Conservation (phyloP, 2,113 vertebrate species). For the Piprites chloris region DNA sequence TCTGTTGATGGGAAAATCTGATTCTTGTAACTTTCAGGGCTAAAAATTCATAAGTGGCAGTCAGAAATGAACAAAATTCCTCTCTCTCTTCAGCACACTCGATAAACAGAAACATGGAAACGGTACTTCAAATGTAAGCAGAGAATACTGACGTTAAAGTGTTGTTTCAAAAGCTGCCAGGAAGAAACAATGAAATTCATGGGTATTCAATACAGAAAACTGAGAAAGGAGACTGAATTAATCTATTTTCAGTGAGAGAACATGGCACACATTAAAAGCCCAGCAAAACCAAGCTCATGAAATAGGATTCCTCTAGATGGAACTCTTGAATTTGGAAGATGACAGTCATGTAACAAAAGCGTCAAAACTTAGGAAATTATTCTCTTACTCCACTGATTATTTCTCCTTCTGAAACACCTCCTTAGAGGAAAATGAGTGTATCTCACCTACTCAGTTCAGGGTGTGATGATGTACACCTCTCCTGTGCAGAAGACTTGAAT, state of each 20-base stretch:
- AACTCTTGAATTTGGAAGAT: conserved; percentile 53
- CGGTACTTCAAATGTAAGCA: background rate
- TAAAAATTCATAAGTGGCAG: background rate
- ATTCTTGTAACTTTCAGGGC: background rate
- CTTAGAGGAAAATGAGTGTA: background rate
- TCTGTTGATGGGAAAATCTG: background rate
- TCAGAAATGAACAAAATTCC: background rate
- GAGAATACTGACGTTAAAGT: background rate
- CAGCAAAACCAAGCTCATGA: conserved; percentile 5
- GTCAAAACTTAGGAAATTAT: conserved; percentile 19
- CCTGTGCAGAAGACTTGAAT: conserved; percentile 1
- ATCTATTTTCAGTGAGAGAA: background rate
- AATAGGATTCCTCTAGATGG: conserved; percentile 50
- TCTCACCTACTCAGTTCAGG: conserved; percentile 13
- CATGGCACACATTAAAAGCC: background rate
- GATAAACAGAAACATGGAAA: background rate
- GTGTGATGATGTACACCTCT: background rate
- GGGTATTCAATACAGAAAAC: background rate
- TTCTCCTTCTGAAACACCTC: background rate
- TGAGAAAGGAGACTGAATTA: background rate
- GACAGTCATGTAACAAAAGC: background rate
- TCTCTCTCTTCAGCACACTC: background rate
- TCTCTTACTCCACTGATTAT: background rate
- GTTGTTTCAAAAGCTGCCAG: background rate
- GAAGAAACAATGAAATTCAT: background rate